Percentiles rank a stretch among this genome's conserved stretches.
phyloP scores from a whole-genome alignment of 2,888 invertebrate species.

The Tiphia femorata region DNA sequence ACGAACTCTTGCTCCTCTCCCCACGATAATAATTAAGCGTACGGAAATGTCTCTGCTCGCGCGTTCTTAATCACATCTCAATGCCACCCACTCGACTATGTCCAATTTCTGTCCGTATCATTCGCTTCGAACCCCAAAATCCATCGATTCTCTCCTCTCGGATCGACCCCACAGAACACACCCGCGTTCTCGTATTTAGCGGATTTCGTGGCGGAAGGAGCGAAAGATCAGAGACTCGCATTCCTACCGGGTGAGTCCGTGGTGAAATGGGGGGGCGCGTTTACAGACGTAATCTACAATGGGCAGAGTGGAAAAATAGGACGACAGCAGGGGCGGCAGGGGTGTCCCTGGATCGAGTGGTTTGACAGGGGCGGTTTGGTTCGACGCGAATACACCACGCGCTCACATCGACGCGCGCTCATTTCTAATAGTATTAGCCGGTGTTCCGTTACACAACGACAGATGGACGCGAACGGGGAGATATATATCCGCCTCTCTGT shows the following conservation, averaged over 20 bases:
- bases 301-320: slow-evolving; percentile 17
- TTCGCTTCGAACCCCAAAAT: no score
- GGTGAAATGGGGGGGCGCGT: slow-evolving; percentile 35
- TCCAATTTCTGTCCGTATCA: no score
- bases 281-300: slow-evolving; percentile 44
- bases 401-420: slow-evolving; percentile 23
- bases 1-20: no score
- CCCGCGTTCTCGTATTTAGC: no score
- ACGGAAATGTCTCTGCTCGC: no score
- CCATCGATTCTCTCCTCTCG: no score
- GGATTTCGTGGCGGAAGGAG: slow-evolving; percentile 34
- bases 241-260: no score
- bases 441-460: slow-evolving; percentile 68
- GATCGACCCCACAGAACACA: not conserved
- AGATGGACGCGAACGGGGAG: slow-evolving; percentile 62
- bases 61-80: no score
- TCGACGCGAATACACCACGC: slow-evolving; percentile 17
- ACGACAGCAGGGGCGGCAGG: slow-evolving; percentile 23
- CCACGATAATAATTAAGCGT: no score
- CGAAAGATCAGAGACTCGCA: slow-evolving; percentile 23
- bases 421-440: slow-evolving; percentile 68
- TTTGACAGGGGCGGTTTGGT: slow-evolving; percentile 42
- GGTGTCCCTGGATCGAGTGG: slow-evolving; percentile 50
- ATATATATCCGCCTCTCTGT: slow-evolving; percentile 56
- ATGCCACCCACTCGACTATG: no score